Evolutionary conservation across 2,113 vertebrate species (phyloP).

Genomic region (Tympanuchus pallidicinctus): DNA sequence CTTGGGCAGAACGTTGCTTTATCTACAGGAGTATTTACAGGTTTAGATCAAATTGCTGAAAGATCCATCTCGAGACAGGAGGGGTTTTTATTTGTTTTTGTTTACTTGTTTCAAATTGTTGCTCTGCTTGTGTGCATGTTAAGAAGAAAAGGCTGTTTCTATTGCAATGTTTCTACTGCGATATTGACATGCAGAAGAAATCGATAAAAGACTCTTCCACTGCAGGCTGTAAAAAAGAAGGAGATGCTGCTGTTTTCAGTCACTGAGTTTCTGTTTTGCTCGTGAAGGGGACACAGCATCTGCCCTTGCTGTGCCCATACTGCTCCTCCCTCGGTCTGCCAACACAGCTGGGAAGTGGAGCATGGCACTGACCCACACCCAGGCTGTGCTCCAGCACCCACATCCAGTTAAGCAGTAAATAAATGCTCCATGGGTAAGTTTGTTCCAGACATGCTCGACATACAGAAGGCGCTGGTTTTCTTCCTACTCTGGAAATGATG

Average conservation of each 20-base stretch:
- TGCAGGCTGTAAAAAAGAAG: not conserved
- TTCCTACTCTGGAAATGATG: not conserved
- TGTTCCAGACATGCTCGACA: not conserved
- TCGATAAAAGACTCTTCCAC: not conserved
- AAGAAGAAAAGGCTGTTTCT: not conserved
- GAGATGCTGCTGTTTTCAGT: not conserved
- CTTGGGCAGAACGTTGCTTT: not conserved
- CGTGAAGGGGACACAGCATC: not conserved
- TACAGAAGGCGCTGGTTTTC: not conserved
- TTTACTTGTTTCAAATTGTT: not conserved
- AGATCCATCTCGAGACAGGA: not conserved
- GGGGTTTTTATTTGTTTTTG: not conserved
- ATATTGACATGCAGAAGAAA: not conserved
- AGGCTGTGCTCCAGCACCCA: not conserved
- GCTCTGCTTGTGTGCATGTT: not conserved
- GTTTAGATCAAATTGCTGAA: not conserved
- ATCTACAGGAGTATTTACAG: not conserved
- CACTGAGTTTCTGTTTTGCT: not conserved
- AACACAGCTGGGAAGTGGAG: rapidly evolving
- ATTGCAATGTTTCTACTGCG: not conserved
- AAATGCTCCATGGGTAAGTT: not conserved
- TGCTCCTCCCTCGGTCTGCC: not conserved
- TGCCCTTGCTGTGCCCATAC: not conserved
- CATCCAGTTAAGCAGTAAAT: rapidly evolving
- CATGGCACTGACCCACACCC: not conserved